phyloP scores from a whole-genome alignment of 2,113 vertebrate genomes.

The Neopipo cinnamomea region DNA sequence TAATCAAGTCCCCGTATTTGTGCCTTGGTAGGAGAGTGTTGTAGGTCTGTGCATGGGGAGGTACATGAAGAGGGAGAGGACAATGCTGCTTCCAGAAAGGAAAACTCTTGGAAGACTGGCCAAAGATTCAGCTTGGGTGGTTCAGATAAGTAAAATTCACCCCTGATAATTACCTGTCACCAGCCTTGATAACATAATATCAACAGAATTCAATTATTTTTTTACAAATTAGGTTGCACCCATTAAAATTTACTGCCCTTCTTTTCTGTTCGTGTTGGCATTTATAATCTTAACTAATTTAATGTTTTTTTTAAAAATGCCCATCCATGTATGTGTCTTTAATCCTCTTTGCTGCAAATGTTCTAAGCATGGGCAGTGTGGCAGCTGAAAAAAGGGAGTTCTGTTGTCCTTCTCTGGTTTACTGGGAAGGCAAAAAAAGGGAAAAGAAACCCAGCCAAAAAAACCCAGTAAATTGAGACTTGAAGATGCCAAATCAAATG shows the following conservation, averaged over 20 bases:
- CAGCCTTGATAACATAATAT: background rate
- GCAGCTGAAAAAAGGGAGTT: background rate
- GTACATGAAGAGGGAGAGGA: background rate
- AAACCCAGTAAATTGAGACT: background rate
- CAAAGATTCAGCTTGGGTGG: background rate
- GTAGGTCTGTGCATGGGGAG: rapidly evolving
- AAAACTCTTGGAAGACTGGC: background rate
- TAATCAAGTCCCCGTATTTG: background rate
- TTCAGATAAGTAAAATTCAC: background rate
- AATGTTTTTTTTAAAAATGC: background rate
- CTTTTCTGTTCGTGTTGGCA: background rate
- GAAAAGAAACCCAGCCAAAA: background rate
- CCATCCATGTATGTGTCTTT: background rate
- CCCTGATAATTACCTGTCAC: background rate
- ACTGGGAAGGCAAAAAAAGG: background rate
- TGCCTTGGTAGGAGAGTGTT: background rate
- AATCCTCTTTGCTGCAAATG: background rate
- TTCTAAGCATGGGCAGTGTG: background rate
- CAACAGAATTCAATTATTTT: background rate
- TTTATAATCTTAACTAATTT: background rate
- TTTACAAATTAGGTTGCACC: background rate
- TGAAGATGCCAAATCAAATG: no score
- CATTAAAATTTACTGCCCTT: background rate
- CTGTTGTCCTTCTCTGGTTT: background rate
- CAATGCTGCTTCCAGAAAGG: background rate